Evolutionary conservation across 2,888 invertebrate species (phyloP), one percentile per base, ranked within the genome.

Genomic region (Strigamia crassipes): DNA sequence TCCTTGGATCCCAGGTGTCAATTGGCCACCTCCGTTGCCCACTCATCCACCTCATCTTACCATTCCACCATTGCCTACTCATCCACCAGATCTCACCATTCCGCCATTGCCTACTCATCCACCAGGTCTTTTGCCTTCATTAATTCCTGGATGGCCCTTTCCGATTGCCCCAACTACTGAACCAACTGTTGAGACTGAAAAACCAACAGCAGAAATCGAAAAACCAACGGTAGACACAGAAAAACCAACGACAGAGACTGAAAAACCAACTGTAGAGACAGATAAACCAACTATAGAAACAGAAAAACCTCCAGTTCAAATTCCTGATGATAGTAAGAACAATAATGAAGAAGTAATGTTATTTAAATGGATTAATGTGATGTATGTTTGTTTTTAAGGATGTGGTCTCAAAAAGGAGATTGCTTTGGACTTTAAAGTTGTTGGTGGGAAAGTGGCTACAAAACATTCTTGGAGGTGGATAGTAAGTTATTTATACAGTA

Each of bases 381-480:
- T 3, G 34, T 34, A 34, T 34, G 34, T 27, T 15, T 77, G n/a
- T 77, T 21, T 42, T 78, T 21, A 6, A 78, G 78, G 1, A 9
- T 78, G 78, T 78, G 78, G 78, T 42, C 9, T 42, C 5, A 77
- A 38, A 18, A 34, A 78, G 12, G 41, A 78, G 15, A 78, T 78
- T 77, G 27, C 27, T 80, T 34, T 77, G 27, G 42, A 73, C 3
- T 82, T 83, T 73, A 79, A 94, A 79, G 95, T 96, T 84, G 95
- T 96, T 4, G 95, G 95, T 18, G 96, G 96, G 0, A 92, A 92
- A 83, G 92, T 92, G 86, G 94, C 95, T 0, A 93, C 93, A 82
- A 90, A 92, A 13, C 92, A 94, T 85, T 94, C 94, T 87, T 96
- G 94, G 92, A 95, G 95, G 8, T 91, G 94, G 94, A 87, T 88